These are phyloP conservation scores for Mimumesa dahlbomi DNA, from an alignment of 2,888 invertebrate genomes.

Conservation along the genomic window DNA sequence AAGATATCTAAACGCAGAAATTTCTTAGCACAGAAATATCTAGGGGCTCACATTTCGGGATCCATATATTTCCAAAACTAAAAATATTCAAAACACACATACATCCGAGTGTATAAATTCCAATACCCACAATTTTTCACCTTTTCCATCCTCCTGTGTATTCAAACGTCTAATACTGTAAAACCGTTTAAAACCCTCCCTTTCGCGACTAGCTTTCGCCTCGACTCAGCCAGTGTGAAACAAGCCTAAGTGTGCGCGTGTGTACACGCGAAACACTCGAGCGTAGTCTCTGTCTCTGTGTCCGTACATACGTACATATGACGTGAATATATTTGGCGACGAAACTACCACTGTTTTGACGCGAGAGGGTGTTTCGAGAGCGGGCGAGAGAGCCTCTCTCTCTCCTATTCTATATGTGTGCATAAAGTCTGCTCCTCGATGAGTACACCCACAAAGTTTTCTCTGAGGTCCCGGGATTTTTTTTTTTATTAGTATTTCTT, in stretches of 20 bases:
- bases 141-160: no score
- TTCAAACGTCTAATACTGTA: no score
- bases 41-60: no score
- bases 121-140: no score
- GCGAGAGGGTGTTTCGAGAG: conserved; percentile 60
- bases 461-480: conserved; percentile 37
- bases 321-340: conserved; percentile 62
- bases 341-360: conserved; percentile 67
- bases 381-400: conserved; percentile 19
- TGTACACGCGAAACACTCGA: conserved; percentile 40
- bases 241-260: background rate
- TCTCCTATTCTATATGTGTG: conserved; percentile 17
- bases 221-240: no score
- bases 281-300: conserved; percentile 15
- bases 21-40: no score
- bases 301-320: conserved; percentile 36
- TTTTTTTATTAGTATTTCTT: conserved; percentile 36
- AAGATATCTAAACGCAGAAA: no score
- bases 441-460: conserved; percentile 42
- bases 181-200: no score
- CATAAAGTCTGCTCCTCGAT: conserved; percentile 43
- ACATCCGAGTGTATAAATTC: no score
- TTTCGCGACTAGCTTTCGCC: no score
- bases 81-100: no score
- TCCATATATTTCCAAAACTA: no score